Evolutionary conservation across 1,140 invertebrate species (phyloP), one percentile per base, ranked within the genome.

Genomic region (Zaprionus davidi): DNA sequence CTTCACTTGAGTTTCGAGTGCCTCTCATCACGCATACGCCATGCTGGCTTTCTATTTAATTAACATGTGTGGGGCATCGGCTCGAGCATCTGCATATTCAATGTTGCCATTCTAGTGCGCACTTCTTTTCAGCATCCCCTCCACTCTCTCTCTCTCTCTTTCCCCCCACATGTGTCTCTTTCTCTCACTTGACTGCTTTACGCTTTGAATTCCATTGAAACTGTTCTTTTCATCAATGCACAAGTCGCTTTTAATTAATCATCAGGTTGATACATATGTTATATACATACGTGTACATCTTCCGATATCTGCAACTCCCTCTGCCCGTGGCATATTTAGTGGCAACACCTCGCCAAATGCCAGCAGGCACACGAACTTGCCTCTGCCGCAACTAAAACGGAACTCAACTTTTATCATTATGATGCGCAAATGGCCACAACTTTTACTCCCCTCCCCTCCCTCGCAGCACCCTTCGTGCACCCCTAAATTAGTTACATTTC

Each of bases 371-470:
- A 41, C 17, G 28, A 28, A 26, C 44, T 38, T 62, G 41, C 31
- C 31, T 72, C 31, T 51, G 13, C 41, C 41, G 15, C 75, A 22
- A 17, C 11, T 26, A 70, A 59, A 78, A 69, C 75, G 71, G 59
- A 31, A 75, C 56, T 56, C 58, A 88, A 90, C 85, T 88, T 88
- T 90, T 88, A 90, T 90, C 85, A 88, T 88, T 90, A 88, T 88
- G 85, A 88, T 76, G 85, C 85, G 85, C 85, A 90, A 88, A 90
- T 81, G 85, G 81, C 66, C 49, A 38, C 38, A 71, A 88, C 69
- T 86, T 88, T 90, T 90, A 68, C 4, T 34, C 31, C 31, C 1
- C 49, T 20, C 31, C 6, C 57, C 17, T 24, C 4, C 34, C 12
- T 3, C 17, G 31, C 12, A 20, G 2, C n/a, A 3, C 49, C 31